Evolutionary conservation across 2,113 vertebrate species (phyloP), one percentile per base, ranked within the genome.

Genomic region (Chunga burmeisteri): DNA sequence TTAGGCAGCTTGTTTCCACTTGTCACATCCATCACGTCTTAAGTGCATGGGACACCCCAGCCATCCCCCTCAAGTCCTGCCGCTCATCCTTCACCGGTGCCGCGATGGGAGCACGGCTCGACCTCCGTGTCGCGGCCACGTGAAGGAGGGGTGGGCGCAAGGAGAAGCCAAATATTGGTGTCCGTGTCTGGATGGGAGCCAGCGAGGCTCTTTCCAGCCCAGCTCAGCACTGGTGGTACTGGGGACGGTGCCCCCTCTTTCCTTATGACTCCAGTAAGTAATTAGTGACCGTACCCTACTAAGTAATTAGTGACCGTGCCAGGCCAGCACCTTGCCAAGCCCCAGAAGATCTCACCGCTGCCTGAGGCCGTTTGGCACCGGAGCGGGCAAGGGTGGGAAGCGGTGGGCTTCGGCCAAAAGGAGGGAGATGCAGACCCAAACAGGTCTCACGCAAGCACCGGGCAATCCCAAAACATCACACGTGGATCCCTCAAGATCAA

Each of bases 81-180:
- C 3, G 2, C 0, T 0, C 5, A 14, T 49, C 26, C 30, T 34
- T 80, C 40, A 18, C 40, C 3, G 3, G 10, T 2, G 3, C 27
- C 3, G 17, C 1, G 1, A 14, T 11, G 52, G 20, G 34, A 72
- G 30, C 32, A 38, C 0, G 1, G 53, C 40, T 83, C 3, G 3
- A 9, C 25, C 58, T 68, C 34, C 0, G 1, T 6, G 29, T 47
- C 2, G 1, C 1, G 3, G 34, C 46, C 38, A 30, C 0, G 6
- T 10, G 32, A 32, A 38, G 62, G 30, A 62, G 5, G 22, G 38
- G 11, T 36, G 30, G 34, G 52, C 5, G 2, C 13, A 32, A 58
- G 12, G 30, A 18, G 29, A 63, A 8, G 61, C 38, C 44, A 34
- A 34, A 42, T 1, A 0, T 6, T 53, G 38, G 6, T 7, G 1